Conservation (phyloP, 2,888 invertebrate species). For the Dorcus parallelipipedus region DNA sequence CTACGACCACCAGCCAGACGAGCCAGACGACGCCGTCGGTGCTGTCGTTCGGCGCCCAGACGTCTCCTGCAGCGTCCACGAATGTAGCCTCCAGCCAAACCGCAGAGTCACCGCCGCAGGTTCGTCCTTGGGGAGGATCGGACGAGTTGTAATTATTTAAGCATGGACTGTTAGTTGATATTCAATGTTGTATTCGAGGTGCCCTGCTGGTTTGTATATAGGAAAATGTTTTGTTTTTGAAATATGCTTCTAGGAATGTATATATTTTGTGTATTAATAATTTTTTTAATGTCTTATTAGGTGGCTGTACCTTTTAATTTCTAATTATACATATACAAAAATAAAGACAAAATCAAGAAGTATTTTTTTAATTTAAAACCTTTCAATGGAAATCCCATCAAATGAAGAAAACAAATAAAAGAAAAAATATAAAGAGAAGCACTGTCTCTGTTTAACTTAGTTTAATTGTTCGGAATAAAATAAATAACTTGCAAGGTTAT, state of each 20-base stretch:
- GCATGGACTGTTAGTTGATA: neutral
- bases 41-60: conserved; percentile 42
- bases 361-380: no score
- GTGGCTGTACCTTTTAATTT: conserved; percentile 16
- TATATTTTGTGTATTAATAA: conserved; percentile 13
- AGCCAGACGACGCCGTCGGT: conserved; percentile 44
- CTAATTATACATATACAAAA: conserved; percentile 5
- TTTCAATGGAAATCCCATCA: no score
- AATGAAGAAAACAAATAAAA: no score
- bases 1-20: conserved; percentile 44
- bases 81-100: conserved; percentile 35
- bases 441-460: no score
- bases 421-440: no score
- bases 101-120: conserved; percentile 28
- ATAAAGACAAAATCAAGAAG: no score
- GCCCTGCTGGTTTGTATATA: conserved; percentile 12
- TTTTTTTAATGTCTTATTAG: conserved; percentile 13
- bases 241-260: conserved; percentile 13
- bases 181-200: neutral
- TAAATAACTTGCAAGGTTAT: no score
- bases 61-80: conserved; percentile 23
- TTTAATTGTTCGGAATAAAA: no score
- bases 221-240: conserved; percentile 6
- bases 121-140: conserved; percentile 41
- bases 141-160: conserved; percentile 28